Evolutionary conservation across 2,797 vertebrate species (phyloP).

Genomic region (Australoheros facetus): DNA sequence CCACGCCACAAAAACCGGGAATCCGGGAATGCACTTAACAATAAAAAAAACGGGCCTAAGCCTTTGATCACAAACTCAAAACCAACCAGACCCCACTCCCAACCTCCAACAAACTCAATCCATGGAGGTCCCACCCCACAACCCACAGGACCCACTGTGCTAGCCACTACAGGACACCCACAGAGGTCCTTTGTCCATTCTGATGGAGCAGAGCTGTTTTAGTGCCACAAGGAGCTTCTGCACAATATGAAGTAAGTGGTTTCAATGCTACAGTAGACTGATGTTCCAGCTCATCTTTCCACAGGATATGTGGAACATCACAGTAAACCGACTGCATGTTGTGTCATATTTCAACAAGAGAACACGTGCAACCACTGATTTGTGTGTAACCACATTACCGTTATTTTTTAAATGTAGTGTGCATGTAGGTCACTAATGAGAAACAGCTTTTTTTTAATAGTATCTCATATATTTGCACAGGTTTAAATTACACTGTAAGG

Average conservation of each 20-base stretch:
- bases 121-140: neutral
- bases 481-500: constrained; percentile 42
- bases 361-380: neutral
- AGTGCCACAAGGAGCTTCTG: no score
- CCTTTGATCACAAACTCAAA: neutral
- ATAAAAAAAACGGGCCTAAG: neutral
- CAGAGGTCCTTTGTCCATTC: neutral
- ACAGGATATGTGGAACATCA: neutral
- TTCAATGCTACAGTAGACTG: neutral
- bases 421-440: constrained; percentile 19
- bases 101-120: neutral
- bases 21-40: neutral
- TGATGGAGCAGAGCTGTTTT: neutral
- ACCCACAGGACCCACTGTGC: neutral
- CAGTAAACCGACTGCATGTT: neutral
- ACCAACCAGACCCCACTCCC: neutral
- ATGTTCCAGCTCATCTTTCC: no score
- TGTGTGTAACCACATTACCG: neutral
- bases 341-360: neutral
- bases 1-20: neutral
- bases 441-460: neutral
- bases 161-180: neutral
- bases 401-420: neutral
- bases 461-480: constrained; percentile 13
- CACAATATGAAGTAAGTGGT: no score